These are phyloP conservation scores for Masticophis lateralis DNA, from an alignment of 2,797 vertebrate species.

Conservation along the genomic window DNA sequence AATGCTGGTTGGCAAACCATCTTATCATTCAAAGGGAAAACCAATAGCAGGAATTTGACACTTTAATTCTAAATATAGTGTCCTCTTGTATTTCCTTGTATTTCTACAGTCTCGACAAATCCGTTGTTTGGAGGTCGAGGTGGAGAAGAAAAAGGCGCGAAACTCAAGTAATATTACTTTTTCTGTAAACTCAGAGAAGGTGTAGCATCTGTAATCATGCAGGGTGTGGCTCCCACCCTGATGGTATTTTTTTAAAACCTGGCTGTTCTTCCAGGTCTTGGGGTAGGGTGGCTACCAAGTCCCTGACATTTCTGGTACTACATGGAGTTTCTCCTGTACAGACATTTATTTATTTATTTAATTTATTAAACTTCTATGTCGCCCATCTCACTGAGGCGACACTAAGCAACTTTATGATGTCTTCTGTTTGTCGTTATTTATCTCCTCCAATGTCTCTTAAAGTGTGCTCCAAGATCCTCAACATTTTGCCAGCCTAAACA, in stretches of 20 bases:
- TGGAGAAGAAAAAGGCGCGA: slow-evolving; percentile 42
- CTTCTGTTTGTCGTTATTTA: not conserved
- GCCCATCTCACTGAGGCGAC: not conserved
- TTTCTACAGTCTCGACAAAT: slow-evolving; percentile 71
- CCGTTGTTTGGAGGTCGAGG: slow-evolving; percentile 65
- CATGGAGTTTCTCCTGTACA: not conserved
- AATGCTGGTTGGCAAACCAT: fast-evolving
- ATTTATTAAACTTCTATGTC: not conserved
- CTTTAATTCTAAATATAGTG: not conserved
- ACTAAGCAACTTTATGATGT: not conserved
- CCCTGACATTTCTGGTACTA: not conserved
- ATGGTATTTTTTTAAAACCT: not conserved
- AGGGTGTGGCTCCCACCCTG: not conserved
- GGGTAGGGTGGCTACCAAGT: not conserved
- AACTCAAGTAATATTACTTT: slow-evolving; percentile 59
- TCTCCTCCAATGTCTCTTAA: not conserved
- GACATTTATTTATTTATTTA: not conserved
- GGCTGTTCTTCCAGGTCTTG: not conserved
- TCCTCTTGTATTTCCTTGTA: not conserved
- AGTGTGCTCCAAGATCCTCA: not conserved
- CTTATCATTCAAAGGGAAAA: not conserved
- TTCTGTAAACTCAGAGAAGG: not conserved
- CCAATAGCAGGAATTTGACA: not conserved
- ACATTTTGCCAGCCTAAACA: not conserved
- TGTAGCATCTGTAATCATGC: not conserved